Evolutionary conservation across 2,888 invertebrate species (phyloP).

Genomic region (Clitarchus hookeri): DNA sequence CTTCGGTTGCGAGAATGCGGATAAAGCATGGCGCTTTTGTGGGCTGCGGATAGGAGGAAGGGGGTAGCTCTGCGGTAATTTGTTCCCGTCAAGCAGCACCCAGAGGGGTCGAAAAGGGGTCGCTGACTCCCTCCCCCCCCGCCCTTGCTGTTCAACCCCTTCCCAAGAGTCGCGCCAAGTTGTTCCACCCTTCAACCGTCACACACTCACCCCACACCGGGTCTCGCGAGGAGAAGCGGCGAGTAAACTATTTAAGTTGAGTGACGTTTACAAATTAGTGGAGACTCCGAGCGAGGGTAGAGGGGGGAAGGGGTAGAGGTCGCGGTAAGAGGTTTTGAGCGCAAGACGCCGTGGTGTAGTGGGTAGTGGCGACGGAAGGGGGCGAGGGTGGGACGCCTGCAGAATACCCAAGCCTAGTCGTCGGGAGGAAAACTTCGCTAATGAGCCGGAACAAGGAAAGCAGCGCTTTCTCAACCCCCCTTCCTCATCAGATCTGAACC

Average conservation of each 20-base stretch:
- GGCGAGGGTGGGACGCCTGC: background rate
- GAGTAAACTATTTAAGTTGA: slow-evolving; percentile 29
- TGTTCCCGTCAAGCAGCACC: slow-evolving; percentile 10
- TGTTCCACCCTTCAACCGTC: background rate
- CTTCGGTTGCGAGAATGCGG: background rate
- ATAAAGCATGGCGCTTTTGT: background rate
- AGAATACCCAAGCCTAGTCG: background rate
- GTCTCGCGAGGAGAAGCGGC: slow-evolving; percentile 11
- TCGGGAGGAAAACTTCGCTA: background rate
- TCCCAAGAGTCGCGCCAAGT: slow-evolving; percentile 15
- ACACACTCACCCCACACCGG: background rate
- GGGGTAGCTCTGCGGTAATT: background rate
- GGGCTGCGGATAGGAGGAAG: background rate
- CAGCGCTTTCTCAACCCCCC: background rate
- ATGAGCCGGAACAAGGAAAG: slow-evolving; percentile 14
- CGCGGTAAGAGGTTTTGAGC: slow-evolving; percentile 14
- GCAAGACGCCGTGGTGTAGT: background rate
- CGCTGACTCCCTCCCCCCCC: background rate
- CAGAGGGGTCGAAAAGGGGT: background rate
- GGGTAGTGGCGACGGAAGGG: background rate
- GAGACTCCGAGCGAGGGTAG: background rate
- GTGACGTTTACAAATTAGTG: slow-evolving; percentile 39
- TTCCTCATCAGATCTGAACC: no score
- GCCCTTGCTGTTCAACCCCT: background rate
- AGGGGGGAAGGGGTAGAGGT: background rate